These are phyloP conservation scores for Nettapus auritus DNA, from an alignment of 2,113 vertebrate species.

Conservation along the genomic window DNA sequence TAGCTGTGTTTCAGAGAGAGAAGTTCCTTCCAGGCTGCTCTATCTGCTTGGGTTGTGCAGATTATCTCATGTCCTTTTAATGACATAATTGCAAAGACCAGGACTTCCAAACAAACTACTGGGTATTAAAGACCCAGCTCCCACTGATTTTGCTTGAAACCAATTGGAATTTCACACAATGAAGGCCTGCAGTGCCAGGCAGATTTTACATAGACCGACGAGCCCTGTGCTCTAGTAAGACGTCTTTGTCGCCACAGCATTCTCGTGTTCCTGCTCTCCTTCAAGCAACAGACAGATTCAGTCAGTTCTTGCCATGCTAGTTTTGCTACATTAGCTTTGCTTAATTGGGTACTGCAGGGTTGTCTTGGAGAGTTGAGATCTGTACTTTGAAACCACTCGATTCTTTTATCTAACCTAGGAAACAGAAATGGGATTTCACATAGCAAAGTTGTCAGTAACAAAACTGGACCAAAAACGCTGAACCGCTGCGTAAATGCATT, in stretches of 20 bases:
- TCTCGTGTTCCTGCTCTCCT: neutral
- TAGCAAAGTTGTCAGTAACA: neutral
- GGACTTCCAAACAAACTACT: neutral
- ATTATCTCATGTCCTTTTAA: neutral
- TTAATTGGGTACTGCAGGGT: neutral
- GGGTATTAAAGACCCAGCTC: neutral
- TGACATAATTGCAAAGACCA: neutral
- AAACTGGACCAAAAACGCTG: neutral
- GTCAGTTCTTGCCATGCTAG: neutral
- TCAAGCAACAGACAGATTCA: neutral
- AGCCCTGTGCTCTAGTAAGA: neutral
- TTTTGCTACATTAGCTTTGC: constrained; percentile 1
- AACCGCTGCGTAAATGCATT: constrained; percentile 5
- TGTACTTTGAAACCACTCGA: neutral
- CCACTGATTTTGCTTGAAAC: neutral
- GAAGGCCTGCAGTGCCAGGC: neutral
- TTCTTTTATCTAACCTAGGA: neutral
- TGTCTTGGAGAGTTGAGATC: neutral
- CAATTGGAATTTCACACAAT: neutral
- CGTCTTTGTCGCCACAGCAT: neutral
- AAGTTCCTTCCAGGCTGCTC: neutral
- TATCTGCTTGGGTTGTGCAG: neutral
- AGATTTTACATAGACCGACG: neutral
- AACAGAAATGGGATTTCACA: constrained; percentile 23
- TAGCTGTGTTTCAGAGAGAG: neutral